Base-by-base conservation (phyloP, 1,140 invertebrate genomes). In the Bombyx mandarina region DNA sequence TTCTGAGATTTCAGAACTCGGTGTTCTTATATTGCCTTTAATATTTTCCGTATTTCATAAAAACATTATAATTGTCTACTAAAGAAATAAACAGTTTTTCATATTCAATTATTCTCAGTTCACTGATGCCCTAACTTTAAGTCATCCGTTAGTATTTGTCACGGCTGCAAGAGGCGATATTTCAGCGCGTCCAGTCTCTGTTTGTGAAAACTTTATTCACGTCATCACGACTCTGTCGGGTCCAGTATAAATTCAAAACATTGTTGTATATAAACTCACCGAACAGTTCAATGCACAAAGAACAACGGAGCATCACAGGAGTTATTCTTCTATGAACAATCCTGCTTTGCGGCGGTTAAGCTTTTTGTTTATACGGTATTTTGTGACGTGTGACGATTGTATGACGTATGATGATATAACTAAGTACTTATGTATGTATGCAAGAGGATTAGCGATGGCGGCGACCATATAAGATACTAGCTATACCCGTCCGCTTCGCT, bases 101-200 rank as follows among this genome's bases (percentile, higher is more conserved):
- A 35, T 35, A 35, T 35, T 35, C 26, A 35, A 35, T 35, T 35
- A 35, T 35, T 35, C 26, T 35, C 12, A 18, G 26, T 35, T 35
- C 26, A 35, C 26, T 35, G 26, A 3, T 35, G 2, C 4, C 26
- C 26, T 35, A 35, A 35, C 26, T 35, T 35, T 35, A 35, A 51
- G 52, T 55, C 60, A 35, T 35, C 26, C 4, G 26, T 35, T 35
- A 35, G 26, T 35, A 66, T 59, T 61, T 58, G 64, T 64, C 67
- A 59, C 65, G 76, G 65, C 79, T 79, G 76, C 70, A 77, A 79
- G 72, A 72, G 72, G 73, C 70, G 67, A 80, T 73, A 81, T 78
- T 79, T 78, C 67, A 75, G 58, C 61, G 63, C 56, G 48, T 51
- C 52, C 66, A 63, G 66, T 48, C 54, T 55, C 60, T 70, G 70